Evolutionary conservation across 1,140 invertebrate species (phyloP).

Genomic region (Fopius arisanus): DNA sequence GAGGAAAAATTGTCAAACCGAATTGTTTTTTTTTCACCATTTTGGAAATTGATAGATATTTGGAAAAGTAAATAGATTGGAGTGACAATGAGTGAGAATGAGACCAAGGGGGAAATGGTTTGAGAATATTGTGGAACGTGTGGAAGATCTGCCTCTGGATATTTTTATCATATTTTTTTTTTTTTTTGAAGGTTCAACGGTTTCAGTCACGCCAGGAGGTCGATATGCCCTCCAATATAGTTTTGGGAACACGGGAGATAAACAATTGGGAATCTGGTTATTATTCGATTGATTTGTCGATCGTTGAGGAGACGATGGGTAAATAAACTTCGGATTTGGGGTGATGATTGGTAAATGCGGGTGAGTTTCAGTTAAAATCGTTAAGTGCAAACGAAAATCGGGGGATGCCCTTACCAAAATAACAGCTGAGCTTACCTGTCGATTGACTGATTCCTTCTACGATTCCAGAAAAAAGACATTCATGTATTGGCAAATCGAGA

Average conservation of each 20-base stretch:
- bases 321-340: conserved; percentile 22
- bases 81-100: neutral
- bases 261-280: neutral
- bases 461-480: conserved; percentile 43
- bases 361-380: neutral
- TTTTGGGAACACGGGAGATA: neutral
- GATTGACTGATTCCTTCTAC: conserved; percentile 55
- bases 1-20: too few relatives aligned
- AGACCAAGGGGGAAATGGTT: too few relatives aligned
- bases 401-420: neutral
- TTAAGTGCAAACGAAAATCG: too few relatives aligned
- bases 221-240: neutral
- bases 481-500: neutral
- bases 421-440: conserved; percentile 53
- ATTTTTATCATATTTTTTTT: conserved; percentile 54
- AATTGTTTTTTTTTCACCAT: too few relatives aligned
- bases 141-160: conserved; percentile 41
- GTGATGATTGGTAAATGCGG: conserved; percentile 14
- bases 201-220: conserved; percentile 46
- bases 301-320: neutral
- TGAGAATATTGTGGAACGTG: neutral
- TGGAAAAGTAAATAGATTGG: neutral
- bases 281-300: neutral
- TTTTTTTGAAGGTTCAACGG: conserved; percentile 50
- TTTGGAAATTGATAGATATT: neutral